phyloP scores from a whole-genome alignment of 2,888 invertebrate genomes.

The Plebejus argus region DNA sequence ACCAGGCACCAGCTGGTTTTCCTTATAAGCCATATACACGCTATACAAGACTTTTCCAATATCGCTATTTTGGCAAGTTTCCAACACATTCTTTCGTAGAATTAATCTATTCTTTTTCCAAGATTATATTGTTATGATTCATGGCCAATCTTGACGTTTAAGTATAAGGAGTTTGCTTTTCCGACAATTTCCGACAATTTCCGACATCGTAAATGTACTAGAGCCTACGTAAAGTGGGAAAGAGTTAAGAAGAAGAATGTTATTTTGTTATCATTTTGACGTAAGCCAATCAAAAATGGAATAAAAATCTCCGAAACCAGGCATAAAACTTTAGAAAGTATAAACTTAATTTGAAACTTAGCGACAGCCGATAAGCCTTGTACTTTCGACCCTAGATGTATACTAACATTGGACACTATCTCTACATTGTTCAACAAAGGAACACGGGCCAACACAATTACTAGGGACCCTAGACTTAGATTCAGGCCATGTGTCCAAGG shows the following conservation, averaged over 20 bases:
- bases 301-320: too few relatives aligned
- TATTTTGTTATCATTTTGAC: too few relatives aligned
- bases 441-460: conserved; percentile 36
- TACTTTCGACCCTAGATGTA: background rate
- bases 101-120: background rate
- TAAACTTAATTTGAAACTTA: background rate
- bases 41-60: background rate
- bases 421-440: conserved; percentile 36
- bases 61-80: background rate
- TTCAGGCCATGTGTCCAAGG: conserved; percentile 66
- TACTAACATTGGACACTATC: conserved; percentile 38
- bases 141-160: background rate
- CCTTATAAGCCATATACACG: too few relatives aligned
- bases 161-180: too few relatives aligned
- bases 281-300: too few relatives aligned
- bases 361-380: background rate
- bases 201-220: too few relatives aligned
- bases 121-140: background rate
- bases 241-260: too few relatives aligned
- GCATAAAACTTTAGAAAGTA: background rate
- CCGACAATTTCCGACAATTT: too few relatives aligned
- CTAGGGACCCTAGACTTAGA: conserved; percentile 39
- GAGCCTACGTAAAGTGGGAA: too few relatives aligned
- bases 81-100: background rate
- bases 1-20: too few relatives aligned